Base-by-base conservation (phyloP, 2,113 vertebrate genomes). In the Atrichornis clamosus region DNA sequence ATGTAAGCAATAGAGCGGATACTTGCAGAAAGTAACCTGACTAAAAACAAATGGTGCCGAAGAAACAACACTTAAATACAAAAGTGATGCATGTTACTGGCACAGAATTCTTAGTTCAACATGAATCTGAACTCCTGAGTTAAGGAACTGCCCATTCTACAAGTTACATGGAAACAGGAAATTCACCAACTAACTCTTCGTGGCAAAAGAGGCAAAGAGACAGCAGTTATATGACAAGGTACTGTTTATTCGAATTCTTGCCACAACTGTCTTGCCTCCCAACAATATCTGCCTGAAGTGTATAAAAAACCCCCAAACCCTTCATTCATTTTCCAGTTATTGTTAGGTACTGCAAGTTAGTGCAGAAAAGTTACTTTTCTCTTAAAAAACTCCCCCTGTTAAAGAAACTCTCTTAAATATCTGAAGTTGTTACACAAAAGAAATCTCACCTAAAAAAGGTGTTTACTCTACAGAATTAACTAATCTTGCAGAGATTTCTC, bases 141-240 rank as follows among this genome's bases (percentile, higher is more conserved):
- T 7, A 63, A 64, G 33, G 9, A n/a, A 28, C 19, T 33, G 77
- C 44, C 14, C n/a, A 10, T 30, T 39, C 65, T 23, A 32, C 7
- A 70, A 74, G 6, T 44, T 20, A 7, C 10, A 4, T 0, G 1
- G 12, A 41, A 56, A 39, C 3, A 13, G 50, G 20, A 85, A 84
- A 87, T 14, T 7, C 20, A 17, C 10, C 2, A 2, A 9, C 37
- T 59, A 76, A 32, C 47, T 58, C 73, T 64, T 56, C 33, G 22
- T 1, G 20, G 23, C 41, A 63, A 64, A 37, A 50, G 26, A 32
- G 3, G 30, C 44, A 76, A 67, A 46, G 22, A 19, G 27, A 21
- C 37, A 69, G 42, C 0, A 52, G 27, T 26, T 65, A 30, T 0
- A 56, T 0, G 10, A 35, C 46, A 87, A 73, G 9, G 35, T 1